Evolutionary conservation across 2,797 vertebrate genomes (phyloP).

Genomic region (Uromys caudimaculatus): DNA sequence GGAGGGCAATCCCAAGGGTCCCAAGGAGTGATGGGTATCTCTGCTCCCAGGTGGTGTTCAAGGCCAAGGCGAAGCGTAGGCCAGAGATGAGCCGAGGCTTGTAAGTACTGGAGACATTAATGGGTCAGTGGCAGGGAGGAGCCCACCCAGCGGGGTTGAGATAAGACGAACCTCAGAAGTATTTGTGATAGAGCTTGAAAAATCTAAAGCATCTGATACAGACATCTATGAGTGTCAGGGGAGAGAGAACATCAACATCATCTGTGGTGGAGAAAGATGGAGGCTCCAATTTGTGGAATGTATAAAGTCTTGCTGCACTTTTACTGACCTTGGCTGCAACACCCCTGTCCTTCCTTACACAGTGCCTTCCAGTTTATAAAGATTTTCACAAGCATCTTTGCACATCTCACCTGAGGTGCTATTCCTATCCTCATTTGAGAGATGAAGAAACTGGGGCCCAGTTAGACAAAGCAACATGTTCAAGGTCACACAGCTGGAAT

Average conservation of each 20-base stretch:
- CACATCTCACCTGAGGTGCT: not conserved
- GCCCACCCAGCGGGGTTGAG: not conserved
- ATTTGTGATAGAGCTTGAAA: slow-evolving; percentile 6
- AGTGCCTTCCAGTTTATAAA: not conserved
- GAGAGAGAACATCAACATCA: not conserved
- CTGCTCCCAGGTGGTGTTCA: slow-evolving; percentile 91
- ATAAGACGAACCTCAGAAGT: not conserved
- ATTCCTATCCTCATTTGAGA: not conserved
- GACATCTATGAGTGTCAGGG: not conserved
- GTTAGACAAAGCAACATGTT: not conserved
- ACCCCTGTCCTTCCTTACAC: not conserved
- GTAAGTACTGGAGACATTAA: slow-evolving; percentile 87
- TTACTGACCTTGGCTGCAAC: slow-evolving; percentile 63
- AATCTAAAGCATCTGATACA: not conserved
- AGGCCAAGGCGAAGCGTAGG: slow-evolving; percentile 88
- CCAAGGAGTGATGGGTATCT: slow-evolving; percentile 35
- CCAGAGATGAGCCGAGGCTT: slow-evolving; percentile 88
- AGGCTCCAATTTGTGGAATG: not conserved
- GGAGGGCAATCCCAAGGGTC: not conserved
- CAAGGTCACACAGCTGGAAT: slow-evolving; percentile 50
- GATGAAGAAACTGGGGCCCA: slow-evolving; percentile 55
- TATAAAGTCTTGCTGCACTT: not conserved
- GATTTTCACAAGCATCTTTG: not conserved
- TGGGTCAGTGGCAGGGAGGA: slow-evolving; percentile 29
- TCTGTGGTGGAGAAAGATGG: not conserved